Base-by-base conservation (phyloP, 2,888 invertebrate species). In the Pammene fasciana region DNA sequence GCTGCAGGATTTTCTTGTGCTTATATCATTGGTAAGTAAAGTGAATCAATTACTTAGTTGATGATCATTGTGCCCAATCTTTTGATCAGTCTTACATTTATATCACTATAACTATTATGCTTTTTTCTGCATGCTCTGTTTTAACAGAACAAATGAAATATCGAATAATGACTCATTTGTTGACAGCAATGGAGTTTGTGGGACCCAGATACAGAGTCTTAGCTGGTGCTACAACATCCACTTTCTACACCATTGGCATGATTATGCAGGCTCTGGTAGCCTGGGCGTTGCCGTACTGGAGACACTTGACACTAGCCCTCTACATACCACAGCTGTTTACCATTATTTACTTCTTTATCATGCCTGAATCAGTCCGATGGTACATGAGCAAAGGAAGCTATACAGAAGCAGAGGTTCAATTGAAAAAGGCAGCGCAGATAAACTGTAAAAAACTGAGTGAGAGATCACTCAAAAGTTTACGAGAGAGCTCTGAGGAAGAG, bases 331-430 rank as follows among this genome's bases (percentile, higher is more conserved):
- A 94, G 1, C 80, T 95, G n/a, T 77, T 95, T 0, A 91, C 95
- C 59, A 78, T 96, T 46, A 80, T 90, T 10, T 95, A 95, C 77
- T 93, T 94, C 71, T 94, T 94, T 93, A 76, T 95, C 5, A 84
- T 94, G 56, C 94, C 94, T 0, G 95, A 95, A 84, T 95, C 95
- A 18, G 89, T 95, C 14, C 90, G 96, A 72, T 96, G 96, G 96
- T 89, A 95, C 38, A 81, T 95, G 41, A 94, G 94, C 43, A 94
- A 94, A 76, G 94, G 94, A 6, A 89, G 93, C 72, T 89, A 91
- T 67, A 91, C 94, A 9, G 93, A 94, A 73, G 95, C 95, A 0
- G 93, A 93, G 72, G 79, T 79, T n/a, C 93, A 94, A 11, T 83
- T 95, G 38, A 87, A 88, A 26, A 90, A 87, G 72, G 93, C 95